Conservation (phyloP, 1,140 invertebrate species). For the Andrena cerasifolii region DNA sequence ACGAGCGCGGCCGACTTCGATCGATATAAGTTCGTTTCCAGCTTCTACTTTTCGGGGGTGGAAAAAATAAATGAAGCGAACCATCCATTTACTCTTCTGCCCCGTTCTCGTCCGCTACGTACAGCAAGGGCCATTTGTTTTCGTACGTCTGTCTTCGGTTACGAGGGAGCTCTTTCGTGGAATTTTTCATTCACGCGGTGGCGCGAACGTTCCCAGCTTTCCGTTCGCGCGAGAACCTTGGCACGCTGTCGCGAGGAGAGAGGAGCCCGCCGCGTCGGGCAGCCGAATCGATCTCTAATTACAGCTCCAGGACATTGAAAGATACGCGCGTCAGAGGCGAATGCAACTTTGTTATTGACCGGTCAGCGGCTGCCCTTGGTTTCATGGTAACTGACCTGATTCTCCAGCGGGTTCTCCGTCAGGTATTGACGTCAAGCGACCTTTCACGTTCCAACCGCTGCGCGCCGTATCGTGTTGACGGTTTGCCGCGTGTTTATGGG, state of each 20-base stretch:
- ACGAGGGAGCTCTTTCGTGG: too few species aligned
- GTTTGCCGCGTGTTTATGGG: constrained; percentile 16
- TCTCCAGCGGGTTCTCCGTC: constrained; percentile 18
- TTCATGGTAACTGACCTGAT: constrained; percentile 45
- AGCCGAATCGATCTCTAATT: constrained; percentile 13
- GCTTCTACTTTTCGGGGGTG: neutral
- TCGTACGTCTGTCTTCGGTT: neutral
- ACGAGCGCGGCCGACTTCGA: neutral
- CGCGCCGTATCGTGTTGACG: neutral
- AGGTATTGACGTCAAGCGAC: constrained; percentile 45
- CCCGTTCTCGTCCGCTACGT: neutral
- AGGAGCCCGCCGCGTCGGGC: neutral
- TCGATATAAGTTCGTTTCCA: neutral
- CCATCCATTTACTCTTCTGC: neutral
- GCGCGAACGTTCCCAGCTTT: neutral
- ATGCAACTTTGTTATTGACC: constrained; percentile 47
- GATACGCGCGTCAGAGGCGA: constrained; percentile 21
- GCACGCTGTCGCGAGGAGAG: too few species aligned
- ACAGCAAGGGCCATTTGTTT: neutral
- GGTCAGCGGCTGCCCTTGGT: constrained; percentile 25
- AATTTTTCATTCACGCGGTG: neutral
- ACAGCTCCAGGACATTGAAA: constrained; percentile 34
- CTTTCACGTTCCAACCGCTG: constrained; percentile 12
- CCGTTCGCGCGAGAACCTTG: neutral
- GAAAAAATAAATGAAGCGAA: neutral